Evolutionary conservation across 2,797 vertebrate genomes (phyloP).

Genomic region (Aselliscus stoliczkanus): DNA sequence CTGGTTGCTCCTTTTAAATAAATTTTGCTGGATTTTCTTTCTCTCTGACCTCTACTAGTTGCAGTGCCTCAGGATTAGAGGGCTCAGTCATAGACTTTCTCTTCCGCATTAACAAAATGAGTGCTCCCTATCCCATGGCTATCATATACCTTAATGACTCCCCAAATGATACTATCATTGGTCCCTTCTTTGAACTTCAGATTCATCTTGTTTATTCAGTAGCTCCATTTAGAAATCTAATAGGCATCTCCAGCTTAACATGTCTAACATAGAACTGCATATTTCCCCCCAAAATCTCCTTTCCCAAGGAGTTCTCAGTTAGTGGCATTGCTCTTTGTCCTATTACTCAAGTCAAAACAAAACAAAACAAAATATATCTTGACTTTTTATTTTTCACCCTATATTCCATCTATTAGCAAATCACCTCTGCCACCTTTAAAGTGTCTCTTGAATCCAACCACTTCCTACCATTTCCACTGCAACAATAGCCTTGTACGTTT

Average conservation of each 20-base stretch:
- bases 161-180: neutral
- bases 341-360: neutral
- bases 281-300: neutral
- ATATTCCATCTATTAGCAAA: neutral
- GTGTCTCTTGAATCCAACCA: neutral
- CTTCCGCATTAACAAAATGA: neutral
- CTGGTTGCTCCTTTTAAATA: neutral
- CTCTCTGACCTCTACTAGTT: neutral
- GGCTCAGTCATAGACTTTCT: neutral
- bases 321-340: neutral
- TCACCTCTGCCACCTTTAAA: neutral
- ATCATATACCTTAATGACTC: neutral
- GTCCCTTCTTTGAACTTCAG: neutral
- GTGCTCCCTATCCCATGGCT: neutral
- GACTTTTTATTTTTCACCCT: neutral
- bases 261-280: conserved; percentile 1
- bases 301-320: neutral
- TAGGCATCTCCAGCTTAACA: neutral
- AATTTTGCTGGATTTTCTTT: conserved; percentile 2
- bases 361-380: neutral
- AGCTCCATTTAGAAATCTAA: conserved; percentile 24
- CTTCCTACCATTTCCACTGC: neutral
- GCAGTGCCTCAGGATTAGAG: neutral
- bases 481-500: neutral
- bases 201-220: conserved; percentile 4